phyloP scores from a whole-genome alignment of 2,888 invertebrate species.

The Camptogramma bilineatum region DNA sequence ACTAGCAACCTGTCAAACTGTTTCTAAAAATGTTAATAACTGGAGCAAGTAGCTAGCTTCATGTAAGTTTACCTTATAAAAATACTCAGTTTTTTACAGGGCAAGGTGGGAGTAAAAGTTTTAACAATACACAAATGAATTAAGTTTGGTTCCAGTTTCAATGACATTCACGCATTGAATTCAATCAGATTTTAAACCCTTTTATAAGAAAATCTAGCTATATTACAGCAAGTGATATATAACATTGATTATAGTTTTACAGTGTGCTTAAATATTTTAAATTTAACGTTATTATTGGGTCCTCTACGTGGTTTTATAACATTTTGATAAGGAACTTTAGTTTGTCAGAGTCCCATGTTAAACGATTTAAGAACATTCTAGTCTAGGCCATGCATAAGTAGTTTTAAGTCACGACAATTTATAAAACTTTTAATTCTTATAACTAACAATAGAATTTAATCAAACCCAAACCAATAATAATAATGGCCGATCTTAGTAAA shows the following conservation, averaged over 20 bases:
- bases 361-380: constrained; percentile 10
- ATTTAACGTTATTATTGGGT: constrained; percentile 2
- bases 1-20: constrained; percentile 10
- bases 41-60: constrained; percentile 28
- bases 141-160: constrained; percentile 1
- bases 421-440: constrained; percentile 2
- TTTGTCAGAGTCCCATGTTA: not conserved
- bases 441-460: constrained; percentile 12
- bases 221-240: constrained; percentile 31
- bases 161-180: constrained; percentile 14
- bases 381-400: constrained; percentile 27
- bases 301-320: constrained; percentile 8
- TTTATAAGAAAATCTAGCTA: constrained; percentile 23
- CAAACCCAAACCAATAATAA: constrained; percentile 22
- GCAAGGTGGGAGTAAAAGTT: constrained; percentile 40
- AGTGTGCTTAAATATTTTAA: constrained; percentile 23
- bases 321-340: constrained; percentile 20
- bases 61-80: constrained; percentile 26
- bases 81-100: constrained; percentile 26
- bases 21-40: constrained; percentile 1
- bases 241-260: constrained; percentile 14
- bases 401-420: constrained; percentile 18
- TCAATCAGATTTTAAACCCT: constrained; percentile 18
- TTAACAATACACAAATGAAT: constrained; percentile 21
- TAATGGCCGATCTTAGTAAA: not conserved